Evolutionary conservation across 2,888 invertebrate genomes (phyloP), one percentile per base, ranked within the genome.

Genomic region (Tetrapedia diversipes): DNA sequence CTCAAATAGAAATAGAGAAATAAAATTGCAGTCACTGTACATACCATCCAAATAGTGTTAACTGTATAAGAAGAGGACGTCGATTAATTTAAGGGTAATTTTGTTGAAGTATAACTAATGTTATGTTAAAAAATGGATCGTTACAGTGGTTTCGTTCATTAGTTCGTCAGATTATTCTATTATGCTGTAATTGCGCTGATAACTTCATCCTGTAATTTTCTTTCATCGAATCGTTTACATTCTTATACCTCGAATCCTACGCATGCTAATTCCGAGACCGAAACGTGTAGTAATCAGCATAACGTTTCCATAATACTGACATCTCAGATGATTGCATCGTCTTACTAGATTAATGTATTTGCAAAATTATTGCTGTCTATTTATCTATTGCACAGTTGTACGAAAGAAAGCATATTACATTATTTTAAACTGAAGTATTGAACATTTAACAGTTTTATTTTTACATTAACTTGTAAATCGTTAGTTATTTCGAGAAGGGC

Each of bases 191-290:
- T 68, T 61, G 61, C 39, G 56, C 47, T 73, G 56, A 73, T 60
- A 57, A 61, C 73, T 47, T 63, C 73, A 69, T 69, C 61, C 69
- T 69, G 73, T 56, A 73, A 73, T 73, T 73, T 73, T 49, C 69
- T 27, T 72, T 51, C 66, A 63, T 72, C 45, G 53, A 53, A 73
- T 57, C 69, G 47, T 63, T 69, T 41, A 43, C 69, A 22, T 24
- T 49, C 49, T 68, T 61, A 4, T 39, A 32, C 19, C 16, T 61
- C 27, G 24, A 73, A 49, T 56, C 47, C 61, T 43, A 61, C 56
- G 22, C 47, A 59, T 22, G 43, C 37, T 67, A 71, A 51, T 71
- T 53, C 53, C 29, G 16, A 11, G 14, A 45, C 22, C 32, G 4
- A 14, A 24, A 56, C 11, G 22, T 32, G 14, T 43, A 39, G 37